Conservation (phyloP, 2,113 vertebrate genomes). For the Delphinus delphis region DNA sequence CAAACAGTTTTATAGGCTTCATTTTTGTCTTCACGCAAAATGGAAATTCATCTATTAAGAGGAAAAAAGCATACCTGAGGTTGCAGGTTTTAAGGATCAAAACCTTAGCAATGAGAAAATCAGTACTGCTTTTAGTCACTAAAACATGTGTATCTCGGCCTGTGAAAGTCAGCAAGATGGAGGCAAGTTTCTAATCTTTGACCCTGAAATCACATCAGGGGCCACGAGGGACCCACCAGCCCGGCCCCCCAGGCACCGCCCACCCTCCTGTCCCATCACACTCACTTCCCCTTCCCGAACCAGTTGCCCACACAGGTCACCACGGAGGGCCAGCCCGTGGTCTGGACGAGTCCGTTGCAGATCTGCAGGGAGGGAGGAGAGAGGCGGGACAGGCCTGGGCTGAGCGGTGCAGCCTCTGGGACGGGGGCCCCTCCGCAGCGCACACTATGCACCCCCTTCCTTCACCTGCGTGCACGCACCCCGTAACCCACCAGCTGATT, state of each 20-base stretch:
- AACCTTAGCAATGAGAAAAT: neutral
- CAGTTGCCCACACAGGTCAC: constrained; percentile 97
- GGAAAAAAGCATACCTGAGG: neutral
- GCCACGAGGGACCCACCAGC: accelerated
- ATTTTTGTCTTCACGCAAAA: neutral
- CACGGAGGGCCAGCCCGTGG: constrained; percentile 96
- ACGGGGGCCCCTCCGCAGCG: neutral
- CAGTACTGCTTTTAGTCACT: neutral
- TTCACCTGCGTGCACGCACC: neutral
- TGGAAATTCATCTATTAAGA: neutral
- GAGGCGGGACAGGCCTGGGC: neutral
- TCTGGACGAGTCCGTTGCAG: constrained; percentile 94
- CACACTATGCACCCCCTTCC: accelerated
- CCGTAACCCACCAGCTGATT: neutral
- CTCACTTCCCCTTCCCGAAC: constrained; percentile 99
- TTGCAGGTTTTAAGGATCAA: neutral
- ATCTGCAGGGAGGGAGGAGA: constrained; percentile 81
- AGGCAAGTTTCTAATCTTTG: neutral
- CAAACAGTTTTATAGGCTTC: neutral
- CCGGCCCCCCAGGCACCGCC: neutral
- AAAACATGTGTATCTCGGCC: neutral
- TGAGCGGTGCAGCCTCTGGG: neutral
- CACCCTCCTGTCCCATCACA: constrained; percentile 22
- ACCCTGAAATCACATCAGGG: neutral
- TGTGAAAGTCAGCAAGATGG: neutral